Percentiles rank a stretch among this genome's conserved stretches.
Conservation (phyloP, 1,140 invertebrate genomes). For the Drosophila willistoni region DNA sequence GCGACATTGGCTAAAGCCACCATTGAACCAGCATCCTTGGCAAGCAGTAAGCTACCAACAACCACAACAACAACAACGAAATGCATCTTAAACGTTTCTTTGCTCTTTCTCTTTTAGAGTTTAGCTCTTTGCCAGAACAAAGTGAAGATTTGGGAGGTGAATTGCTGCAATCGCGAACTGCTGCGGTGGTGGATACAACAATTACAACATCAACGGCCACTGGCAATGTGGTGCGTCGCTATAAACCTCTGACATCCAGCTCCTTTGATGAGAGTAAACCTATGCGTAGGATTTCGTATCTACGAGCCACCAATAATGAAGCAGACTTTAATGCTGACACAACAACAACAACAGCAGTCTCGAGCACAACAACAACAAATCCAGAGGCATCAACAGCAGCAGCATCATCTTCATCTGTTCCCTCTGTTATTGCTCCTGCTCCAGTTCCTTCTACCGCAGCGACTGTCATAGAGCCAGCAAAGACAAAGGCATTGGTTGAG, state of each 20-base stretch:
- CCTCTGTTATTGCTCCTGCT: neutral
- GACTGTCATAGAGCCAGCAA: conserved; percentile 63
- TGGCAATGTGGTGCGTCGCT: conserved; percentile 67
- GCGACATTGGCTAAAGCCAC: conserved; percentile 75
- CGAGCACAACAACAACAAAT: conserved; percentile 11
- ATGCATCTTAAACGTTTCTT: neutral
- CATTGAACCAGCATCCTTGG: conserved; percentile 42
- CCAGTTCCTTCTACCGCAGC: conserved; percentile 21
- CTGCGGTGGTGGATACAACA: conserved; percentile 32
- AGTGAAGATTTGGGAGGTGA: neutral
- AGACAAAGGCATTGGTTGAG: conserved; percentile 69
- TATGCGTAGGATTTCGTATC: conserved; percentile 93
- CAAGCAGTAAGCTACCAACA: conserved; percentile 32
- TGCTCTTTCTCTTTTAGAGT: conserved; percentile 45
- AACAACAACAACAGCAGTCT: conserved; percentile 6
- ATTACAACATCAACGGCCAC: neutral
- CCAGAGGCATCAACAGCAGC: conserved; percentile 10
- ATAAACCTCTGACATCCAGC: conserved; percentile 65
- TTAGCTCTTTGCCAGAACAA: conserved; percentile 48
- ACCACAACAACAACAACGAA: no score
- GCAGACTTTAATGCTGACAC: conserved; percentile 83
- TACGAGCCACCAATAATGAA: conserved; percentile 90
- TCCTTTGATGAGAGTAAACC: conserved; percentile 90
- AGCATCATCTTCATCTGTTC: no score
- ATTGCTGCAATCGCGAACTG: conserved; percentile 47